Percentiles rank a stretch among this genome's conserved stretches.
phyloP scores from a whole-genome alignment of 2,888 invertebrate species.

The Hedya salicella region DNA sequence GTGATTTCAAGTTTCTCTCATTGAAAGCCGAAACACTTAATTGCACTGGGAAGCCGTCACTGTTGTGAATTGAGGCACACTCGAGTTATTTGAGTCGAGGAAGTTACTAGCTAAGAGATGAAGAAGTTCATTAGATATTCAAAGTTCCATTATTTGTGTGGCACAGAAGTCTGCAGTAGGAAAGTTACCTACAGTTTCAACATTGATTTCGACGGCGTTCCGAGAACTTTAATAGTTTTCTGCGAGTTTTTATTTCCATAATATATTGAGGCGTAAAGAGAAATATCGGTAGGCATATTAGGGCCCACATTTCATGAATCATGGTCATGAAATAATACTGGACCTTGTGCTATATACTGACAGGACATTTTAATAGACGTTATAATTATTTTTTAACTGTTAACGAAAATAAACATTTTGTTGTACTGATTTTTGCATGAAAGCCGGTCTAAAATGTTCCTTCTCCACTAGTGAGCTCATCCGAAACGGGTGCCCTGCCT shows the following conservation, averaged over 20 bases:
- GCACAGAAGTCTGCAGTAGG: conserved; percentile 49
- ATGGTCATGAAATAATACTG: too few species aligned
- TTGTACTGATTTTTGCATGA: not conserved
- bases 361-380: too few species aligned
- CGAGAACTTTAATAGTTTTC: conserved; percentile 57
- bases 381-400: too few species aligned
- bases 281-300: conserved; percentile 1
- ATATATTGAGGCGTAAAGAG: conserved; percentile 49
- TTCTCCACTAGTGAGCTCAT: not conserved
- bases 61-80: conserved; percentile 55
- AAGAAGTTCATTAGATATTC: conserved; percentile 70
- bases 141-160: conserved; percentile 65
- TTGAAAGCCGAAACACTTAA: conserved; percentile 72
- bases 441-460: not conserved
- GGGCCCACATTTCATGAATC: too few species aligned
- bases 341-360: too few species aligned
- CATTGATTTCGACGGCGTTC: conserved; percentile 62
- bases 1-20: conserved; percentile 65
- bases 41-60: conserved; percentile 61
- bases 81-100: conserved; percentile 63
- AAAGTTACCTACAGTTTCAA: conserved; percentile 56
- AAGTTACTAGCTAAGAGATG: conserved; percentile 60
- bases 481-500: conserved; percentile 7
- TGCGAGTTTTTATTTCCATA: conserved; percentile 54
- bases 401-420: too few species aligned